phyloP scores from a whole-genome alignment of 2,113 vertebrate genomes.

The Apus apus region DNA sequence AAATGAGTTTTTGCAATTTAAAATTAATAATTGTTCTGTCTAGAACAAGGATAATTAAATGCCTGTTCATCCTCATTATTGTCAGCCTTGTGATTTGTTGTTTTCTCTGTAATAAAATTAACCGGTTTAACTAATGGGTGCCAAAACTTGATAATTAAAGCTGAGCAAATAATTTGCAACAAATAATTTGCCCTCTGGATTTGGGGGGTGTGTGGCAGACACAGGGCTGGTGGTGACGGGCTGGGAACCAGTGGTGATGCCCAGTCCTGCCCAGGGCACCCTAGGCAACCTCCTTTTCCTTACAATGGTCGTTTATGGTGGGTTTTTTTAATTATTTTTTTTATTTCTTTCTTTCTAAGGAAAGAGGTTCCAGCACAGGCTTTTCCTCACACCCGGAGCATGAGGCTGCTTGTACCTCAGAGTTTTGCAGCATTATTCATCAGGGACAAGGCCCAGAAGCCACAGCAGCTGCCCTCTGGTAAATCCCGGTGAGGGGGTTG shows the following conservation, averaged over 20 bases:
- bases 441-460: background rate
- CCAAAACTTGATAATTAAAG: constrained; percentile 67
- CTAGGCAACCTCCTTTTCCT: background rate
- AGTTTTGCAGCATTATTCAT: accelerated
- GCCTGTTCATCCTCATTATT: constrained; percentile 68
- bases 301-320: background rate
- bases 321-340: accelerated
- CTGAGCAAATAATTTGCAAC: constrained; percentile 61
- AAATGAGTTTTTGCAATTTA: constrained; percentile 55
- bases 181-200: constrained; percentile 33
- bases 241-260: background rate
- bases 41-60: constrained; percentile 69
- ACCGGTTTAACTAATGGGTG: constrained; percentile 65
- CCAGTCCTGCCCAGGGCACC: background rate
- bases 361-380: accelerated
- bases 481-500: accelerated
- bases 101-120: constrained; percentile 68
- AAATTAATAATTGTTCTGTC: constrained; percentile 72
- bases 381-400: background rate
- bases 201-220: background rate
- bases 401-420: accelerated
- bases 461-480: background rate
- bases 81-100: constrained; percentile 66
- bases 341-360: background rate
- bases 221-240: background rate